These are phyloP conservation scores for Paratilapia polleni DNA, from an alignment of 2,113 vertebrate genomes.

Conservation along the genomic window DNA sequence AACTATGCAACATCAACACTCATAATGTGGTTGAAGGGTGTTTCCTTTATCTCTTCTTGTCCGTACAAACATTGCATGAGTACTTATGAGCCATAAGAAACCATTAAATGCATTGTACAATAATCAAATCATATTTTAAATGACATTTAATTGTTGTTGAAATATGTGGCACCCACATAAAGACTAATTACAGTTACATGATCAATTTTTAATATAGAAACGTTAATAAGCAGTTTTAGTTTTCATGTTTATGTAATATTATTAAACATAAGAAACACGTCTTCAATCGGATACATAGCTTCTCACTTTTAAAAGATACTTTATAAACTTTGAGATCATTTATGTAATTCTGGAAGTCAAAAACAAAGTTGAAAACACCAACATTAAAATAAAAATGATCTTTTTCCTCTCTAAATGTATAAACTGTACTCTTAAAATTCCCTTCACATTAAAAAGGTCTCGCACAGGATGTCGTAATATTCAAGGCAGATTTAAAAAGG, in stretches of 20 bases:
- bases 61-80: no score
- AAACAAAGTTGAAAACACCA: not conserved
- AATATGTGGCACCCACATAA: no score
- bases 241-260: not conserved
- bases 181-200: no score
- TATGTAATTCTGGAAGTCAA: not conserved
- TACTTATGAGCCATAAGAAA: no score
- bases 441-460: not conserved
- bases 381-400: not conserved
- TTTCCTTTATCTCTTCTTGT: no score
- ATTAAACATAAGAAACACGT: not conserved
- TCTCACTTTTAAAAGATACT: not conserved
- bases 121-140: no score
- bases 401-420: not conserved
- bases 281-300: rapidly evolving
- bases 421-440: not conserved
- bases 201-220: not conserved
- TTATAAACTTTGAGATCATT: not conserved
- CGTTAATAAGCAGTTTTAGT: not conserved
- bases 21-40: no score
- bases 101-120: no score
- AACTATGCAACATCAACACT: no score
- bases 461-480: not conserved
- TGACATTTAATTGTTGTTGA: no score
- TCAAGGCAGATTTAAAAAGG: not conserved